Evolutionary conservation across 2,888 invertebrate genomes (phyloP).

Genomic region (Minunthozetes semirufus): DNA sequence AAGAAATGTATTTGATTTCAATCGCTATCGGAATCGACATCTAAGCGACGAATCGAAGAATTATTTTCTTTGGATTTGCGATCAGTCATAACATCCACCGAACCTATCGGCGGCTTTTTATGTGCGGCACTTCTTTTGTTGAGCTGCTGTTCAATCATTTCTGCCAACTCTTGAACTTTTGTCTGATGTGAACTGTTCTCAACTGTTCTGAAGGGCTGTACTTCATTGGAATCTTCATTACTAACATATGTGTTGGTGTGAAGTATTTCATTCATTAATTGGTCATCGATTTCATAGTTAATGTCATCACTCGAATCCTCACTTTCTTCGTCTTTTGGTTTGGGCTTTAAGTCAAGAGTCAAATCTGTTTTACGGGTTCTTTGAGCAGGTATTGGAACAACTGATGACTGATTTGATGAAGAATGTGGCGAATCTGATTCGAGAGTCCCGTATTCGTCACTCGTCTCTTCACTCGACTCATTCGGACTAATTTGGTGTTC

Average conservation of each 20-base stretch:
- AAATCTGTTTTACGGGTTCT: not conserved
- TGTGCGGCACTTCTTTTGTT: not conserved
- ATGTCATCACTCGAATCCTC: conserved; percentile 2
- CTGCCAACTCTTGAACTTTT: conserved; percentile 28
- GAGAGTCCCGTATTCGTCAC: not conserved
- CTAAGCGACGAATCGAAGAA: not conserved
- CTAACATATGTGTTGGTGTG: not conserved
- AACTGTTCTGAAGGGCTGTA: not conserved
- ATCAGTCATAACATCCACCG: not conserved
- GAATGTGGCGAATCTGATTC: not conserved
- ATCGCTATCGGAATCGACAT: not conserved
- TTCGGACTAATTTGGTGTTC: conserved; percentile 31
- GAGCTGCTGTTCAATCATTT: conserved; percentile 32
- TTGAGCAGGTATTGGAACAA: conserved; percentile 16
- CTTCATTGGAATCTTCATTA: not conserved
- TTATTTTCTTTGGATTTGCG: not conserved
- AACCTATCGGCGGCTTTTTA: conserved; percentile 12
- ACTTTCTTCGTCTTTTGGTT: not conserved
- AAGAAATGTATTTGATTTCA: not conserved
- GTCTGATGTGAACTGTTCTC: not conserved
- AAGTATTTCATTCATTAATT: conserved; percentile 12
- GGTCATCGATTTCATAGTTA: conserved; percentile 2
- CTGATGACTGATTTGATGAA: not conserved
- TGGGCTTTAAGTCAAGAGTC: not conserved
- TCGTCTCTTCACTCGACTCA: conserved; percentile 5